phyloP scores from a whole-genome alignment of 2,113 vertebrate genomes.

The Tamias sibiricus region DNA sequence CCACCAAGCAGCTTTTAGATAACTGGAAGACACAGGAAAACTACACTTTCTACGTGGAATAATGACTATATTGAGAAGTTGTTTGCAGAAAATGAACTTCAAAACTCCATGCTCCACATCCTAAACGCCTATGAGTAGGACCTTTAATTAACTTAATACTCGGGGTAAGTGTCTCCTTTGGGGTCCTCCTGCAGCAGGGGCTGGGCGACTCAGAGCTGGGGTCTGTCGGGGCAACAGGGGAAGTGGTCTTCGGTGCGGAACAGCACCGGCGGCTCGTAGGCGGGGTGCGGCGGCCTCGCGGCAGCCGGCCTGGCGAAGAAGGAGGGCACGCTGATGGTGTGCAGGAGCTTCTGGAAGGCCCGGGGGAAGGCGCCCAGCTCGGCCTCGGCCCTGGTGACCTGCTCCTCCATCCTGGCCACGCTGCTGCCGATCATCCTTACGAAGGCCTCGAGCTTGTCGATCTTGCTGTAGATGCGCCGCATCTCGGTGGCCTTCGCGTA shows the following conservation, averaged over 20 bases:
- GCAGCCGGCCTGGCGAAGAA: slow-evolving; percentile 92
- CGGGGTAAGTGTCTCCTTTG: slow-evolving; percentile 40
- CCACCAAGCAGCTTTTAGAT: not conserved
- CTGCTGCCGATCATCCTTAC: slow-evolving; percentile 93
- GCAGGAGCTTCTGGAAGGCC: slow-evolving; percentile 93
- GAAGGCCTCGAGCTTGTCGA: slow-evolving; percentile 97
- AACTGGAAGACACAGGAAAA: slow-evolving; percentile 62
- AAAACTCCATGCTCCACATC: slow-evolving; percentile 45
- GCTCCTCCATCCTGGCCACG: slow-evolving; percentile 93
- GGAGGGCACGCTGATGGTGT: slow-evolving; percentile 91
- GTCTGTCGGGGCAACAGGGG: slow-evolving; percentile 85
- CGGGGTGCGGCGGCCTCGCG: slow-evolving; percentile 84
- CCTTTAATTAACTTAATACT: not conserved
- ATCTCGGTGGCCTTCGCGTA: slow-evolving; percentile 94
- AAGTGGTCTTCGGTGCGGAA: slow-evolving; percentile 96
- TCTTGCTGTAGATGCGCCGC: slow-evolving; percentile 93
- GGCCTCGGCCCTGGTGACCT: slow-evolving; percentile 93
- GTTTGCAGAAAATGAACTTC: slow-evolving; percentile 53
- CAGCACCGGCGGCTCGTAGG: slow-evolving; percentile 91
- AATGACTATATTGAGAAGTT: not conserved
- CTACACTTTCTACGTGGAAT: not conserved
- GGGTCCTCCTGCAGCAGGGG: not conserved
- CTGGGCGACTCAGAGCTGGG: slow-evolving; percentile 58
- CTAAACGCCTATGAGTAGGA: not conserved
- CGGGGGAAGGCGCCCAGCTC: slow-evolving; percentile 92